These are phyloP conservation scores for Hyperoplus immaculatus DNA, from an alignment of 2,797 vertebrate genomes.

Conservation along the genomic window DNA sequence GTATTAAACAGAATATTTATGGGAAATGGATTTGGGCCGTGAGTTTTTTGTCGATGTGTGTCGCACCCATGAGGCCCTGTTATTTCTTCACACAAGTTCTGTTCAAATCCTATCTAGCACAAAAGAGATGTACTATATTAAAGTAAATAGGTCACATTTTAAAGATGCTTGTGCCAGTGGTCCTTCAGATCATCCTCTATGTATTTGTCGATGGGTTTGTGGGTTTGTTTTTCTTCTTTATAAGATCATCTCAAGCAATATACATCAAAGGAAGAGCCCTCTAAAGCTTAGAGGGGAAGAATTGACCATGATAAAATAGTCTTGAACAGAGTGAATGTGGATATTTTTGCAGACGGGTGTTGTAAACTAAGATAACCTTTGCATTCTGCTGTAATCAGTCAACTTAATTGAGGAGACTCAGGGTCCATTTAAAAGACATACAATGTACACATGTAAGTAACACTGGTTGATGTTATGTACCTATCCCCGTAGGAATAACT, in stretches of 20 bases:
- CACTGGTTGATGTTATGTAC: not conserved
- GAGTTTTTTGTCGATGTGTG: too few relatives aligned
- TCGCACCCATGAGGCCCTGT: not conserved
- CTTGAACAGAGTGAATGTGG: not conserved
- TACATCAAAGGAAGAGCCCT: not conserved
- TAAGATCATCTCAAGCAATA: not conserved
- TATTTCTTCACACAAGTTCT: not conserved
- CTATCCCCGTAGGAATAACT: not conserved
- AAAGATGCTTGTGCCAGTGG: not conserved
- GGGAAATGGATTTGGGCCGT: too few relatives aligned
- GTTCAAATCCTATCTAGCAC: not conserved
- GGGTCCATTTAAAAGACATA: too few relatives aligned
- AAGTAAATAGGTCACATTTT: not conserved
- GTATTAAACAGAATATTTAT: too few relatives aligned
- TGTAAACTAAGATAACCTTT: not conserved
- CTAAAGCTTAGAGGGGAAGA: not conserved
- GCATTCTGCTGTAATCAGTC: not conserved
- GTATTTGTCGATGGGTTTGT: not conserved
- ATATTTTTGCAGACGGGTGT: not conserved
- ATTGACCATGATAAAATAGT: not conserved
- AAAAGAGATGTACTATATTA: not conserved
- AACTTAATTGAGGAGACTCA: too few relatives aligned
- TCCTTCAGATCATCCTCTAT: constrained; percentile 1
- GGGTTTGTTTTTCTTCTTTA: not conserved
- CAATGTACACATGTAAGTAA: not conserved